These are phyloP conservation scores for Lepidonotus clava DNA, from an alignment of 2,888 invertebrate species.

Conservation along the genomic window DNA sequence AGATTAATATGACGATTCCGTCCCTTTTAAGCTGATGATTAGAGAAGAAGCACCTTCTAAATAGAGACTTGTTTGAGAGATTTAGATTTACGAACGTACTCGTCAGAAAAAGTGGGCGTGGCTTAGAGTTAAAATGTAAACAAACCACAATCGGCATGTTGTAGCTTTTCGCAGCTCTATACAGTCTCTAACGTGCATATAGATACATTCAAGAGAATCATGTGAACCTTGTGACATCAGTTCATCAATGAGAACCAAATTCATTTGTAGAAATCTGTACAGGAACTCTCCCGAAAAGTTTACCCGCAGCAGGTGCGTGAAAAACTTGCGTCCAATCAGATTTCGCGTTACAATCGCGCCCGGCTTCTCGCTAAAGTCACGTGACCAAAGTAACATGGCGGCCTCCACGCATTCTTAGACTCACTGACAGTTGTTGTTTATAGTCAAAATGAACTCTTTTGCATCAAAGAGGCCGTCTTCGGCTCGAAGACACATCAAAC, in stretches of 20 bases:
- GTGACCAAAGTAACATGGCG: constrained; percentile 46
- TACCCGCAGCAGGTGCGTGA: too few relatives aligned
- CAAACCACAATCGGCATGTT: background rate
- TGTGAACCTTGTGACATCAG: too few relatives aligned
- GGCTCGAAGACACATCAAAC: constrained; percentile 73
- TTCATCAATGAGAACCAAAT: too few relatives aligned
- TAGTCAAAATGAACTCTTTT: constrained; percentile 42
- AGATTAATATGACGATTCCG: too few relatives aligned
- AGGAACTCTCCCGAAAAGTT: too few relatives aligned
- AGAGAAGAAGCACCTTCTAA: too few relatives aligned
- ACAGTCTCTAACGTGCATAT: too few relatives aligned
- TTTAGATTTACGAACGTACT: background rate
- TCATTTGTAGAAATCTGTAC: too few relatives aligned
- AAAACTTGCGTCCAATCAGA: constrained; percentile 24
- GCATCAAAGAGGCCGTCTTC: constrained; percentile 73
- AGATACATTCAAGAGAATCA: too few relatives aligned
- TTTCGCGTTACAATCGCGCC: background rate
- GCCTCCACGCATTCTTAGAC: background rate
- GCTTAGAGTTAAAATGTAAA: constrained; percentile 17
- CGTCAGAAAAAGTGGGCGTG: background rate
- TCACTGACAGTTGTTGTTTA: background rate
- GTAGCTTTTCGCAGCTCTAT: too few relatives aligned
- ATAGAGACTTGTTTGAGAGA: too few relatives aligned
- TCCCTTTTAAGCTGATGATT: too few relatives aligned
- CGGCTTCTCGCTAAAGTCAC: background rate